phyloP scores from a whole-genome alignment of 2,888 invertebrate genomes.

The Tholera decimalis region DNA sequence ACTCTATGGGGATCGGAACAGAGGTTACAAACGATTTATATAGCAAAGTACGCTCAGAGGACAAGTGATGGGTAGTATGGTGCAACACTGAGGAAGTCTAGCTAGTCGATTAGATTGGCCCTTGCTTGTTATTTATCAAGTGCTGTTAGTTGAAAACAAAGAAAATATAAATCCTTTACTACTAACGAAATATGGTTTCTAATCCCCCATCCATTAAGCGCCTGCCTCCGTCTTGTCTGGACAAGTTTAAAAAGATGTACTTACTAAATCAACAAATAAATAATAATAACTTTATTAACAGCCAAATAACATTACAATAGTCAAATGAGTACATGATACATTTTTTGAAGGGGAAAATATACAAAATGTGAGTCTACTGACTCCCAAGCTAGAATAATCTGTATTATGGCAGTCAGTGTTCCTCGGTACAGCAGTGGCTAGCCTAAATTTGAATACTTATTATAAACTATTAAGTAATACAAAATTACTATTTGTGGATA shows the following conservation, averaged over 20 bases:
- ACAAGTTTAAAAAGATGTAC: not conserved
- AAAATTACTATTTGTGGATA: too few species aligned
- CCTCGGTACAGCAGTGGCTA: too few species aligned
- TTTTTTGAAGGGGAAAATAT: too few species aligned
- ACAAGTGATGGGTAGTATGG: slow-evolving; percentile 11
- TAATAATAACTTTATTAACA: too few species aligned
- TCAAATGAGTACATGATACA: too few species aligned
- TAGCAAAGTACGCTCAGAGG: slow-evolving; percentile 11
- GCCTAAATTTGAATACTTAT: too few species aligned
- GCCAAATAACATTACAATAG: too few species aligned
- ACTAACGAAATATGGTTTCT: not conserved
- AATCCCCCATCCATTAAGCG: slow-evolving; percentile 3
- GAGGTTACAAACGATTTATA: slow-evolving; percentile 37
- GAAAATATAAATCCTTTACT: not conserved
- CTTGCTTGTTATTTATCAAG: not conserved
- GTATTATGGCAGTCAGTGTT: too few species aligned
- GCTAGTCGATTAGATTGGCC: slow-evolving; percentile 22
- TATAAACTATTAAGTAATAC: too few species aligned
- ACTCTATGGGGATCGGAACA: slow-evolving; percentile 11
- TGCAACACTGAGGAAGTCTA: not conserved
- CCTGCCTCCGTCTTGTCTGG: not conserved
- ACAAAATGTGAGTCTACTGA: too few species aligned
- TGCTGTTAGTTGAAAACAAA: slow-evolving; percentile 2
- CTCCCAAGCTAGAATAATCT: too few species aligned
- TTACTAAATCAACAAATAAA: too few species aligned